Evolutionary conservation across 2,113 vertebrate species (phyloP).

Genomic region (Grammomys dolichurus): DNA sequence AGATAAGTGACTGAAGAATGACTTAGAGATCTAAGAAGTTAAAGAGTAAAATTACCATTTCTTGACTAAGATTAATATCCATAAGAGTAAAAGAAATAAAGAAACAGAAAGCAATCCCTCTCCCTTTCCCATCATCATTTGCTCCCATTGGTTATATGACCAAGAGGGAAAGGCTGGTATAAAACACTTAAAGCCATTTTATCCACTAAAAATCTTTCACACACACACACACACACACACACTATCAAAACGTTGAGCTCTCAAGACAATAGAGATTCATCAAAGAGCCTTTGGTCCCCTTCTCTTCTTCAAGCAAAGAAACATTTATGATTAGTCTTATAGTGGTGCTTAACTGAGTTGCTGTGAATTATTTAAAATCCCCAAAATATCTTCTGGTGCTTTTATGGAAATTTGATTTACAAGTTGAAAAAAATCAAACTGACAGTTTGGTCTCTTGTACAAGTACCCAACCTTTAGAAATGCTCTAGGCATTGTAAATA

Average conservation of each 20-base stretch:
- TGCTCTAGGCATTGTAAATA: constrained; percentile 84
- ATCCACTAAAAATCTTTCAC: background rate
- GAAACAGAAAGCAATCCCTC: background rate
- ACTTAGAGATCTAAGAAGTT: constrained; percentile 29
- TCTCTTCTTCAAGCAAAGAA: constrained; percentile 76
- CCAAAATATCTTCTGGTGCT: constrained; percentile 79
- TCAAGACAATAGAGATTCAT: constrained; percentile 22
- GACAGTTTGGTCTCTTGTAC: constrained; percentile 82
- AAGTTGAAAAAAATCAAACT: constrained; percentile 85
- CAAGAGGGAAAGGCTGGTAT: background rate
- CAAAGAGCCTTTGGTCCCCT: constrained; percentile 58
- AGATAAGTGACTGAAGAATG: constrained; percentile 1
- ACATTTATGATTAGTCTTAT: constrained; percentile 73
- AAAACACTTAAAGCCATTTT: constrained; percentile 41
- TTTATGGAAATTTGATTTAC: constrained; percentile 85
- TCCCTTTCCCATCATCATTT: background rate
- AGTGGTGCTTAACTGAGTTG: constrained; percentile 76
- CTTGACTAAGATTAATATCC: background rate
- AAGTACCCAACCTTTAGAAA: constrained; percentile 85
- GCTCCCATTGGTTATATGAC: constrained; percentile 18
- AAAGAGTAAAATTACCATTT: constrained; percentile 43
- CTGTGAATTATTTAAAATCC: constrained; percentile 86
- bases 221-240: too few relatives aligned
- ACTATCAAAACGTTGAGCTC: constrained; percentile 23
- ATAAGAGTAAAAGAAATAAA: constrained; percentile 57